Evolutionary conservation across 2,797 vertebrate species (phyloP), one percentile per base, ranked within the genome.

Genomic region (Gallirallus australis): DNA sequence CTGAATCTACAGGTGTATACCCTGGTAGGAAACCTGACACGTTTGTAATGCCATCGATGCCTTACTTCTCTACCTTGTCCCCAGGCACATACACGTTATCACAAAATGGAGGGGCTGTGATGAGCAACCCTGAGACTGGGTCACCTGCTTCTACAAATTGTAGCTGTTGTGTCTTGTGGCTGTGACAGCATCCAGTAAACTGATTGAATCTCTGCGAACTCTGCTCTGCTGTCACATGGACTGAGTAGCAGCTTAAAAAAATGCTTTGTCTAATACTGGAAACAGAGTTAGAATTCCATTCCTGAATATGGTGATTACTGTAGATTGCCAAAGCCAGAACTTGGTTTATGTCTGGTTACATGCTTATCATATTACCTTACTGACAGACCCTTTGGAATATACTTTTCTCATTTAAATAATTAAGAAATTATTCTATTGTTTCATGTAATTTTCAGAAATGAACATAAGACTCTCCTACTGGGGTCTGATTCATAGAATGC

Each of bases 121-220:
- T 76, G 10, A 56, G 25, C 18, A 76, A 3, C 40, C 17, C 13
- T 78, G 19, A 53, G 47, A 52, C 35, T 59, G 23, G 7, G 23
- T 63, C 6, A 9, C 20, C 30, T 54, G 16, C 56, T 57, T 42
- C 21, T 53, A 8, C 4, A 8, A 12, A 12, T 15, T 65, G 14
- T 37, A 31, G 31, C 25, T 42, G n/a, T 56, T 31, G 7, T 69
- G 24, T n/a, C 42, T 47, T 65, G 15, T 61, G 15, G 37, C 39
- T 11, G 1, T 53, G 37, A 28, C 60, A 61, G 30, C 35, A 80
- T 72, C 48, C 42, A 4, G 59, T 56, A 19, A 47, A n/a, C 42
- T 27, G 14, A 11, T 33, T 40, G 25, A 85, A 45, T 90, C 0
- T 1, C 21, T 0, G 0, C 5, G 13, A 78, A 10, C 39, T 79